Conservation (phyloP, 2,113 vertebrate genomes). For the Thymallus thymallus region DNA sequence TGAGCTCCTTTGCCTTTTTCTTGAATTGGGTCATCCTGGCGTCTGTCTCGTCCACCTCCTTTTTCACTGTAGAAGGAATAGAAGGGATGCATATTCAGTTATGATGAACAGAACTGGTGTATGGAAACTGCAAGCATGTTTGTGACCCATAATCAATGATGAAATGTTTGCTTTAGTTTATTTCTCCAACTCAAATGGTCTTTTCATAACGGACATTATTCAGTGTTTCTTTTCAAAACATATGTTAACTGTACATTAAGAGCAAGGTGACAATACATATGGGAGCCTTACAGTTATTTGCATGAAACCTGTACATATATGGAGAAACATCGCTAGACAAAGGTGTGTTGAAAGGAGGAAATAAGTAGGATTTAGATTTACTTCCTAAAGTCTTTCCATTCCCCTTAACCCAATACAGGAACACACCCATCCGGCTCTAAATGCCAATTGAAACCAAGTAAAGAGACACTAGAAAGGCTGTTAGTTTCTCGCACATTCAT, state of each 20-base stretch:
- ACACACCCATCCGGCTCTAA: background rate
- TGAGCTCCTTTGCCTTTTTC: constrained; percentile 91
- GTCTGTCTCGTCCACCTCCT: constrained; percentile 78
- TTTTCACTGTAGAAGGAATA: constrained; percentile 78
- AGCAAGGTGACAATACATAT: background rate
- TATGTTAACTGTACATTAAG: background rate
- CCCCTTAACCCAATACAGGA: background rate
- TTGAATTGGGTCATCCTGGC: constrained; percentile 79
- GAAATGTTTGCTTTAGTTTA: background rate
- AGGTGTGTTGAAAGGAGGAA: background rate
- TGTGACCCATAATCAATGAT: background rate
- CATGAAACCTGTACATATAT: background rate
- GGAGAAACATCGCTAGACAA: background rate
- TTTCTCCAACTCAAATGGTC: background rate
- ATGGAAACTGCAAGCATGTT: background rate
- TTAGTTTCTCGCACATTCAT: background rate
- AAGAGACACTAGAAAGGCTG: constrained; percentile 2
- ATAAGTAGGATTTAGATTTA: background rate
- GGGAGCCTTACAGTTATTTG: background rate
- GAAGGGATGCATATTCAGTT: constrained; percentile 11
- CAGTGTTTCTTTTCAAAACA: background rate
- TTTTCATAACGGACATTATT: background rate
- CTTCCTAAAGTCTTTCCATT: too few species aligned
- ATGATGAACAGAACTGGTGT: background rate
- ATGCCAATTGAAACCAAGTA: too few species aligned